Base-by-base conservation (phyloP, 1,140 invertebrate genomes). In the Galleria mellonella region DNA sequence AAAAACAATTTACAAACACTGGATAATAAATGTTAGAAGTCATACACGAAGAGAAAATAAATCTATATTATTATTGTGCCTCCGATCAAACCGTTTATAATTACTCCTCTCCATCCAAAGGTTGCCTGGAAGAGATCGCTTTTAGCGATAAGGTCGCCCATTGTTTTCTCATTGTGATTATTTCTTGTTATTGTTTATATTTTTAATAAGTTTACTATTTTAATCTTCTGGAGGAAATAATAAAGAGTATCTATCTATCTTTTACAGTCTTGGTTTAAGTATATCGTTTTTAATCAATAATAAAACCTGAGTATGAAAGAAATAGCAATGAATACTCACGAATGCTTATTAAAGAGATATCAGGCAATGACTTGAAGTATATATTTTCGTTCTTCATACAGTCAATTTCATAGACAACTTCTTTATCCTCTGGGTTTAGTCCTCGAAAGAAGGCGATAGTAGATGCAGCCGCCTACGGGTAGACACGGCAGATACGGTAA, bases 1-100 rank as follows among this genome's bases (percentile, higher is more conserved):
- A 23, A 23, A 23, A 23, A 23, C 17, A n/a, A n/a, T n/a, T n/a
- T 23, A 23, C 17, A 3, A 23, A 23, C 17, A 23, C 4, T 68
- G 32, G 4, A 69, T 70, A 68, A 77, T 65, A 3, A 75, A 51
- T 0, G 61, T 33, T 1, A 76, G 78, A 29, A 79, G 58, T 32
- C 63, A 66, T 0, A 79, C 0, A 57, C 36, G 33, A 66, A 55
- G 0, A 78, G 35, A 2, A 23, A 23, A 23, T 23, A 23, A 23
- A 23, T 2, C 6, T 23, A 23, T 23, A 3, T 23, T 6, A 23
- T 23, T 6, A 23, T 23, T 23, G 17, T 23, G 6, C 17, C 6
- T 3, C 2, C 17, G 17, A 53, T 1, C n/a, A n/a, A n/a, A n/a
- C n/a, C n/a, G n/a, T n/a, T n/a, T n/a, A n/a, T n/a, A n/a, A n/a